Conservation (phyloP, 2,888 invertebrate species). For the Pandemis corylana region DNA sequence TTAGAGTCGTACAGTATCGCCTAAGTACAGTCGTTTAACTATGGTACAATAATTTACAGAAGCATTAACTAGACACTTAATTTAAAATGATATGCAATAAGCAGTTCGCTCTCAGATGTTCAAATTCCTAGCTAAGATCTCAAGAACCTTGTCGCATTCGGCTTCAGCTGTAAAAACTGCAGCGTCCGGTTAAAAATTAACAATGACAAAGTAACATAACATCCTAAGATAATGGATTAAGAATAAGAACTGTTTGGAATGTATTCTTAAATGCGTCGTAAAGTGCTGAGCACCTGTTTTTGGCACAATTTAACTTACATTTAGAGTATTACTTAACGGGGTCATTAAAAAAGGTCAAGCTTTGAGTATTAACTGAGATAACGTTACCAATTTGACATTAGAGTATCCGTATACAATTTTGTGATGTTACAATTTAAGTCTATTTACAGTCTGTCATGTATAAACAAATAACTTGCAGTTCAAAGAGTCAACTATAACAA, state of each 20-base stretch:
- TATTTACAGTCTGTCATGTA: conserved; percentile 44
- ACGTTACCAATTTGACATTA: conserved; percentile 29
- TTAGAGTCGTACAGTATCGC: conserved; percentile 58
- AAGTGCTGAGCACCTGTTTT: conserved; percentile 43
- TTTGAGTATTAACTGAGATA: conserved; percentile 37
- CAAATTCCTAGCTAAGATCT: conserved; percentile 49
- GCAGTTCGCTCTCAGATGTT: conserved; percentile 63
- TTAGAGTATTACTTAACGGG: conserved; percentile 38
- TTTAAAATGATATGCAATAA: conserved; percentile 83
- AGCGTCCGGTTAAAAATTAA: conserved; percentile 9
- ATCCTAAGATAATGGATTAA: conserved; percentile 27
- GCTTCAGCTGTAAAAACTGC: conserved; percentile 18
- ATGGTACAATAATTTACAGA: conserved; percentile 84
- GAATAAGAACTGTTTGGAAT: conserved; percentile 32
- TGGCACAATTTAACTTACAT: conserved; percentile 43
- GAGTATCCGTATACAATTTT: conserved; percentile 67
- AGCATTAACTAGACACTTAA: conserved; percentile 64
- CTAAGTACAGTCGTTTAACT: conserved; percentile 78
- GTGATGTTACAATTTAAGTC: conserved; percentile 44
- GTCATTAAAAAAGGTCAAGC: conserved; percentile 22
- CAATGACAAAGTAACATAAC: conserved; percentile 25
- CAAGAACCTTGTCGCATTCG: conserved; percentile 29
- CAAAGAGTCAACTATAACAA: conserved; percentile 52
- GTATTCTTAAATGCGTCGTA: conserved; percentile 40
- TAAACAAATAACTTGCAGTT: conserved; percentile 26